A percentile compares a stretch with the other conserved stretches of the same genome.
These are phyloP conservation scores for Synergus japonicus DNA, from an alignment of 2,888 invertebrate species.

Conservation along the genomic window DNA sequence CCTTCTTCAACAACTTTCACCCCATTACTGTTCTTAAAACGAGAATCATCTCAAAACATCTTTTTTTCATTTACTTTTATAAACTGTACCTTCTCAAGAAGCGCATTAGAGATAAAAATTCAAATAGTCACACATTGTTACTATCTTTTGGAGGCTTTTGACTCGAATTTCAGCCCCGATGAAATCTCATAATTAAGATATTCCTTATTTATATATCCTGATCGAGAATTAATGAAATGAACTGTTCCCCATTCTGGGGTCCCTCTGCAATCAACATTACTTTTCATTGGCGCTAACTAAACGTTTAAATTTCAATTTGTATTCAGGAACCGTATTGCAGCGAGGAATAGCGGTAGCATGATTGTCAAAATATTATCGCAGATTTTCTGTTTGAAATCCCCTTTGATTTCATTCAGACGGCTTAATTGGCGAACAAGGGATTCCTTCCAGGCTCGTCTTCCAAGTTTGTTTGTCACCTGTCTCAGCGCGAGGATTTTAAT, in stretches of 20 bases:
- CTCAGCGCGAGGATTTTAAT: neutral
- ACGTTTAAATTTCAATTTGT: slow-evolving; percentile 46
- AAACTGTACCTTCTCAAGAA: neutral
- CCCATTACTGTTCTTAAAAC: too few relatives aligned
- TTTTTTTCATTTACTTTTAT: neutral
- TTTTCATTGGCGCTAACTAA: slow-evolving; percentile 43
- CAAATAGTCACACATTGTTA: too few relatives aligned
- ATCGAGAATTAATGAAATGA: neutral
- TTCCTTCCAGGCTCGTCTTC: slow-evolving; percentile 7
- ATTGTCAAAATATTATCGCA: slow-evolving; percentile 16
- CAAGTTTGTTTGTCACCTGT: slow-evolving; percentile 2
- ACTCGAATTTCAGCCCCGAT: neutral
- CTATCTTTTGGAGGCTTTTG: neutral
- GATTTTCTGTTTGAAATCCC: neutral
- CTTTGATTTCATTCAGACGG: neutral
- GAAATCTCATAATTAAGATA: neutral
- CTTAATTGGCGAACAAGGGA: slow-evolving; percentile 10
- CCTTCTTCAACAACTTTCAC: neutral
- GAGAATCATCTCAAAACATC: too few relatives aligned
- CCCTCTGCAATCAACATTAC: slow-evolving; percentile 44
- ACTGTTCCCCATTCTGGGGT: neutral
- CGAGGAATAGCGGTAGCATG: slow-evolving; percentile 1
- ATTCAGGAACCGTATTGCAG: slow-evolving; percentile 4
- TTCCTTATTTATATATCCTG: neutral
- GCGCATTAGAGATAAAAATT: too few relatives aligned